These are phyloP conservation scores for Myanophis thanlyinensis DNA, from an alignment of 2,113 vertebrate genomes.

Conservation along the genomic window DNA sequence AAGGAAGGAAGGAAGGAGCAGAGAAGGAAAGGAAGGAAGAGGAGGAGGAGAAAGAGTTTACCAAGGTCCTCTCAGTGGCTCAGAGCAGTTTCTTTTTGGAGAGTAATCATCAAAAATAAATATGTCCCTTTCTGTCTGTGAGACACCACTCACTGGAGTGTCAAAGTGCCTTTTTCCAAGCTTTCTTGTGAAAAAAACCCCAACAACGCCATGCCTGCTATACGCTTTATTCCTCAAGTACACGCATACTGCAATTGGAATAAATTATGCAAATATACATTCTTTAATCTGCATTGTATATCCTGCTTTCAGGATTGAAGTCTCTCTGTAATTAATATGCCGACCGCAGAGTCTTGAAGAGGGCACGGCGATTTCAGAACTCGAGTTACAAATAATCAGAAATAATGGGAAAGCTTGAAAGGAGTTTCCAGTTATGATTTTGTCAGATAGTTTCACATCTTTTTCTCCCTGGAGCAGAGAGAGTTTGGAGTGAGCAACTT, in stretches of 20 bases:
- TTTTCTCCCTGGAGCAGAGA: background rate
- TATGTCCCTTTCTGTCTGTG: background rate
- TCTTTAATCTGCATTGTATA: background rate
- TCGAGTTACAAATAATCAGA: too few relatives aligned
- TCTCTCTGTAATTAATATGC: background rate
- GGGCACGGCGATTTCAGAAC: too few relatives aligned
- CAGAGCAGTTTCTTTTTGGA: background rate
- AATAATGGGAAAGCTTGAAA: background rate
- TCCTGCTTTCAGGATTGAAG: background rate
- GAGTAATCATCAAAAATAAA: background rate
- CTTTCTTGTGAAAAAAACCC: background rate
- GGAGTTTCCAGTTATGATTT: background rate
- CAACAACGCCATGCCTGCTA: too few relatives aligned
- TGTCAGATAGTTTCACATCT: background rate
- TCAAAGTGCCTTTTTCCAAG: background rate
- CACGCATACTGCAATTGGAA: background rate
- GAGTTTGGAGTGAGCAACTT: background rate
- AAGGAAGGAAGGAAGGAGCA: too few relatives aligned
- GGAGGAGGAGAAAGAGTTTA: too few relatives aligned
- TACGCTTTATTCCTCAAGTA: background rate
- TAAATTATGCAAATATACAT: background rate
- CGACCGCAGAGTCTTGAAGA: background rate
- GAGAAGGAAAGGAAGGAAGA: too few relatives aligned
- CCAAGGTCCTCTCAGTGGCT: background rate
- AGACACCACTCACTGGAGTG: background rate